Conservation (phyloP, 2,888 invertebrate genomes). For the Megaustenia siamemsis region DNA sequence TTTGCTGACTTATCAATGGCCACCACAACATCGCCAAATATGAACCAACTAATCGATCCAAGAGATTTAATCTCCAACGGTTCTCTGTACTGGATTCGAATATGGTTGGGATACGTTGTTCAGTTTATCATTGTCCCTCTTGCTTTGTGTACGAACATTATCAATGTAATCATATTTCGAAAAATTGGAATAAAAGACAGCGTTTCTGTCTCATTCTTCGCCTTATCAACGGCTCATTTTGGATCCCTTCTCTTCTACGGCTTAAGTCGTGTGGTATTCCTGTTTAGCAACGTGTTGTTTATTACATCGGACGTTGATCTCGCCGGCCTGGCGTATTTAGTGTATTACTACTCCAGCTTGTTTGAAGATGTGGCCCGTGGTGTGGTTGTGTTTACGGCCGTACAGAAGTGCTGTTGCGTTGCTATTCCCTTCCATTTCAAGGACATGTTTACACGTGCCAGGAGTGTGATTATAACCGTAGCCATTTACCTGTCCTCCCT, state of each 20-base stretch:
- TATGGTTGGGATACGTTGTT: not conserved
- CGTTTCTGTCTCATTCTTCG: too few species aligned
- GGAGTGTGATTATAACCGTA: not conserved
- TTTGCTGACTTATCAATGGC: too few species aligned
- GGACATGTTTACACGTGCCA: not conserved
- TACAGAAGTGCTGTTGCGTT: not conserved
- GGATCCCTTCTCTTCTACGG: too few species aligned
- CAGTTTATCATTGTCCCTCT: not conserved
- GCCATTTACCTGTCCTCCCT: not conserved
- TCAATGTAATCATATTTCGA: too few species aligned
- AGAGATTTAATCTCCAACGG: not conserved
- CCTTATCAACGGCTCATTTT: too few species aligned
- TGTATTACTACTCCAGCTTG: not conserved
- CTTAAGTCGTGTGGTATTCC: too few species aligned
- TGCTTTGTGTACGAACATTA: too few species aligned
- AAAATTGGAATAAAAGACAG: too few species aligned
- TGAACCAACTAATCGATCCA: not conserved
- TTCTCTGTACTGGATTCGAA: not conserved
- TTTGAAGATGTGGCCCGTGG: not conserved
- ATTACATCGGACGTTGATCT: not conserved
- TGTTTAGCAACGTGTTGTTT: not conserved
- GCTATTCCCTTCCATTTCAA: not conserved
- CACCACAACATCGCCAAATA: too few species aligned
- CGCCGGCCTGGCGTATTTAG: not conserved
- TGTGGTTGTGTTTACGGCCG: not conserved